Conservation (phyloP, 2,797 vertebrate species). For the Gorsachius magnificus region DNA sequence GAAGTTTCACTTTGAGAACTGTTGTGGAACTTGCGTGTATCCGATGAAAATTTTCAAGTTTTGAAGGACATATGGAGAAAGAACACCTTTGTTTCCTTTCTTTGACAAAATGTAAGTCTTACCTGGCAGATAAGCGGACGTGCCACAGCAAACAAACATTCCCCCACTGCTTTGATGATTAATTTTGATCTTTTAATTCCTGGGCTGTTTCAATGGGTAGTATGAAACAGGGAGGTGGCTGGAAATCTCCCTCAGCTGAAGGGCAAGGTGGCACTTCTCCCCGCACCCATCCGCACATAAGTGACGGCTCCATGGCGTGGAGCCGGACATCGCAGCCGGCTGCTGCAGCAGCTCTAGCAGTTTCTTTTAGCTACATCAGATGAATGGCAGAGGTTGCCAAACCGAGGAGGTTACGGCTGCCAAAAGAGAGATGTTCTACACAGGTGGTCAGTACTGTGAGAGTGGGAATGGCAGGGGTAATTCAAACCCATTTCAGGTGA, state of each 20-base stretch:
- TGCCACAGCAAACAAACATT: neutral
- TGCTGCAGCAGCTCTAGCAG: neutral
- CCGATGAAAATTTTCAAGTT: neutral
- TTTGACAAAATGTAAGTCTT: neutral
- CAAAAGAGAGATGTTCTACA: neutral
- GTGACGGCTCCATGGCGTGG: rapidly evolving
- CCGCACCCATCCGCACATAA: rapidly evolving
- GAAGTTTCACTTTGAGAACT: neutral
- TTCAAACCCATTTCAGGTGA: neutral
- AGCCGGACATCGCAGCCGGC: neutral
- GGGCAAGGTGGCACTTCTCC: neutral
- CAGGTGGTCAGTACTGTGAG: neutral
- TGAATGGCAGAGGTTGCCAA: neutral
- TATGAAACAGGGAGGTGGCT: neutral
- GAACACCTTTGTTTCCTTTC: neutral
- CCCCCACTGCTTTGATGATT: neutral
- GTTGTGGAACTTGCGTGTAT: neutral
- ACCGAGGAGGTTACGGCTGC: neutral
- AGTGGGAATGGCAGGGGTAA: neutral
- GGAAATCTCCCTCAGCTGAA: neutral
- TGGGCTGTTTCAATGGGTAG: neutral
- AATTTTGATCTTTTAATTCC: neutral
- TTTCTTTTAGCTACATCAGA: neutral
- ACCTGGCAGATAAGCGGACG: neutral
- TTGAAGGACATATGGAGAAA: neutral